A percentile compares a stretch with the other conserved stretches of the same genome.
Evolutionary conservation across 1,140 invertebrate genomes (phyloP).

Genomic region (Neodiprion virginianus): DNA sequence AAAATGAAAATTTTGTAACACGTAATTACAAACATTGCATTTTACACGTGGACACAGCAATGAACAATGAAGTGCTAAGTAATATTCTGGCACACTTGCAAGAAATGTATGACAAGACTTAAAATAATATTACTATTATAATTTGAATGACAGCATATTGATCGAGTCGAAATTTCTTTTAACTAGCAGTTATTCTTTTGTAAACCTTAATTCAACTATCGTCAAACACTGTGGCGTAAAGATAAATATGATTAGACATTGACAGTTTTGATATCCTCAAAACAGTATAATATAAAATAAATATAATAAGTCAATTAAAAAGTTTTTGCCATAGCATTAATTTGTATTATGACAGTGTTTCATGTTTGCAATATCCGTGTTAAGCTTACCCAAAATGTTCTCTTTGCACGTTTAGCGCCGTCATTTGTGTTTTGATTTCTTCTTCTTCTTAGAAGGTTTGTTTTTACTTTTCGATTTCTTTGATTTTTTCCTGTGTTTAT

Average conservation of each 20-base stretch:
- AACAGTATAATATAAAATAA: too few species aligned
- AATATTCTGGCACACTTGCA: too few species aligned
- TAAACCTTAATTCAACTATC: too few species aligned
- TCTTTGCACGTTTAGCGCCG: constrained; percentile 35
- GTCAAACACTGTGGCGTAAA: too few species aligned
- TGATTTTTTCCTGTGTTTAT: constrained; percentile 61
- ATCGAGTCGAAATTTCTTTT: too few species aligned
- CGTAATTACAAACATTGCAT: neutral
- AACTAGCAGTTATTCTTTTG: too few species aligned
- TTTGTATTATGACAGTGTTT: neutral
- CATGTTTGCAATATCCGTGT: neutral
- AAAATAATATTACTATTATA: too few species aligned
- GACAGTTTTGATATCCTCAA: neutral
- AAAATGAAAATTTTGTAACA: neutral
- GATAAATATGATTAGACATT: neutral
- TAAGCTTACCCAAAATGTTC: constrained; percentile 1
- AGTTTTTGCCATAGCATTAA: neutral
- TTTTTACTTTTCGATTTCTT: constrained; percentile 58
- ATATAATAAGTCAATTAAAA: neutral
- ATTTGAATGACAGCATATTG: too few species aligned
- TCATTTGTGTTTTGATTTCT: constrained; percentile 65
- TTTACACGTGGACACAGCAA: too few species aligned
- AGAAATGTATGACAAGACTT: too few species aligned
- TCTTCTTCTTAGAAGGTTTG: constrained; percentile 64
- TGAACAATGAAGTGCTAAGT: too few species aligned